A percentile compares a stretch with the other conserved stretches of the same genome.
Conservation (phyloP, 2,113 vertebrate species). For the Spizaetus ornatus region DNA sequence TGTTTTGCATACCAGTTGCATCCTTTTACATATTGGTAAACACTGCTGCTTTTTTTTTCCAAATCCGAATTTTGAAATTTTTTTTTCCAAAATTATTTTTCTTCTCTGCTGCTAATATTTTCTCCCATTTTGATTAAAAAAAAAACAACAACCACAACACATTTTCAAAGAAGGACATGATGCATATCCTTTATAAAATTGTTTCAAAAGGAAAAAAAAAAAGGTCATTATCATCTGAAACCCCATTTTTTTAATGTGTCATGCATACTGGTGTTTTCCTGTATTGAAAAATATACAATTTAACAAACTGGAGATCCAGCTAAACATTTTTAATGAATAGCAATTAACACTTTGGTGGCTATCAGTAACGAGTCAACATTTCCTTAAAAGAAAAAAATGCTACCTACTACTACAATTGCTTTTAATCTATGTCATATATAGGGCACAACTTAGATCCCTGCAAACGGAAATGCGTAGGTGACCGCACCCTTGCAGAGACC, state of each 20-base stretch:
- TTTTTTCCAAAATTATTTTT: neutral
- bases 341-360: neutral
- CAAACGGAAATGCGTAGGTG: neutral
- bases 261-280: neutral
- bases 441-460: neutral
- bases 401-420: neutral
- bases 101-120: neutral
- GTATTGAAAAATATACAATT: neutral
- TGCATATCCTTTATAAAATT: neutral
- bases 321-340: neutral
- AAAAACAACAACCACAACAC: accelerated
- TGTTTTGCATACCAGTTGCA: neutral
- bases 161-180: neutral
- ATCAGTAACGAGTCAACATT: neutral
- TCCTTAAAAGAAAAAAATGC: neutral
- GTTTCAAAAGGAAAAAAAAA: neutral
- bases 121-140: neutral
- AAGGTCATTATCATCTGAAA: neutral
- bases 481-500: neutral
- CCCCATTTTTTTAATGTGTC: neutral
- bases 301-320: neutral
- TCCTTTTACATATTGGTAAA: neutral
- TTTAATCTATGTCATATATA: neutral
- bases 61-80: neutral
- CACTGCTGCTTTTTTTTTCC: neutral